These are phyloP conservation scores for Tanaodytes sp. DNA, from an alignment of 2,888 invertebrate species.

Conservation along the genomic window DNA sequence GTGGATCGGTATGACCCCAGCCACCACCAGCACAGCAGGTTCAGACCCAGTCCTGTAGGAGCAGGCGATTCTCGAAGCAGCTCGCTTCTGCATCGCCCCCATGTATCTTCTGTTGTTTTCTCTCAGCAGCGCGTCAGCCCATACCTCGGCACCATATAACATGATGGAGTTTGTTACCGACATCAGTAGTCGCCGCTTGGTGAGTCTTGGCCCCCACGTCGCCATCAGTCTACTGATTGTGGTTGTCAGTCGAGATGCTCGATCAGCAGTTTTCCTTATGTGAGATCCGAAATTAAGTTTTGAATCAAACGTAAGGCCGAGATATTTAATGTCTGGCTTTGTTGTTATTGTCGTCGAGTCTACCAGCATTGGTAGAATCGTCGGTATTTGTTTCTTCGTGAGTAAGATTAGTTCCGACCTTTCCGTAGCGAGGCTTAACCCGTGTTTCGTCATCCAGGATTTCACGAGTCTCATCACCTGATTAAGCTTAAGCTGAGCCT, in stretches of 20 bases:
- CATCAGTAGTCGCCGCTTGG: conserved; percentile 10
- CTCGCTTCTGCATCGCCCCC: conserved; percentile 24
- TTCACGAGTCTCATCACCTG: neutral
- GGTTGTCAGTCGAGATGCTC: no score
- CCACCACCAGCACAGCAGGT: conserved; percentile 52
- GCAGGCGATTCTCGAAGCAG: conserved; percentile 49
- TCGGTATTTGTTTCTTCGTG: neutral
- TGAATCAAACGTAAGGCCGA: neutral
- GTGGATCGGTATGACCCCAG: conserved; percentile 54
- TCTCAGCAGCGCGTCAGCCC: neutral
- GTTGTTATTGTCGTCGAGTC: neutral
- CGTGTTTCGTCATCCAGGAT: no score
- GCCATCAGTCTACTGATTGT: no score
- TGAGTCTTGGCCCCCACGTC: conserved; percentile 13
- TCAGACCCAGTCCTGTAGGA: conserved; percentile 57
- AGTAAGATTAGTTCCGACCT: conserved; percentile 1
- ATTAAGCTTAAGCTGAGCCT: no score
- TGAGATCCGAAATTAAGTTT: neutral
- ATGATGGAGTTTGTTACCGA: neutral
- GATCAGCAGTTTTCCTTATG: neutral
- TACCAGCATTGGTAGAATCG: neutral
- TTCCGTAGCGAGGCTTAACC: neutral
- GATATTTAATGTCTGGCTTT: neutral
- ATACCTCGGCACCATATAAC: conserved; percentile 13
- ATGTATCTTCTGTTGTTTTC: conserved; percentile 47